Evolutionary conservation across 1,140 invertebrate genomes (phyloP), one percentile per base, ranked within the genome.

Genomic region (Drosophila ogumai): DNA sequence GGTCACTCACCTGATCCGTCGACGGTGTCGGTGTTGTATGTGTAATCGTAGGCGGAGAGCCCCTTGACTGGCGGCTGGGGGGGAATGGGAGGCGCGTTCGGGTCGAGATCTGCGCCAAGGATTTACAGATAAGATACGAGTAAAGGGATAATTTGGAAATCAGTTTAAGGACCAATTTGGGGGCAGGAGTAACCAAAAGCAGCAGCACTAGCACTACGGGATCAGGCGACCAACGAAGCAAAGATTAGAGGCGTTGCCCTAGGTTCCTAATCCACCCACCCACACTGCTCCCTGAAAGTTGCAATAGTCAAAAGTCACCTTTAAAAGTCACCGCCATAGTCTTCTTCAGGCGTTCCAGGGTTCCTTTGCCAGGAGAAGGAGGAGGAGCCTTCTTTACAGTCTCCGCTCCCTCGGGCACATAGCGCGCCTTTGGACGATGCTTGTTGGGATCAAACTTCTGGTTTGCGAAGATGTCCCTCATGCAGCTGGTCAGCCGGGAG

Each of bases 341-440:
- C 52, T 75, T 88, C 59, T 69, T 87, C 13, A 72, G 66, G 17
- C 69, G 77, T 63, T 78, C 81, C 72, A 91, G 28, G 10, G 76
- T 79, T n/a, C 71, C 38, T 31, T 41, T 55, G n/a, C 22, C 57
- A 17, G 52, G 31, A 15, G 44, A 19, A 17, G 40, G 15, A 40
- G 38, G 15, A 25, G 19, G 44, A 8, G n/a, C 87, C 52, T 50
- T 50, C 46, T 17, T 46, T 3, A 17, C 19, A 5, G 41, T 63
- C 15, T 84, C 75, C 43, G 88, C 91, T 0, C 79, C 88, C 1
- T 92, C 91, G 10, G 96, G 96, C 78, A 96, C 95, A 86, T 97
- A 97, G 31, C 96, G 95, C 78, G 95, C 96, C 68, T 94, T 95
- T 13, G 96, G 96, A 28, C 95, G 94, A 91, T 97, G 96, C 49